A percentile compares a stretch with the other conserved stretches of the same genome.
These are phyloP conservation scores for Nipponacmea schrenckii DNA, from an alignment of 2,888 invertebrate genomes.

Conservation along the genomic window DNA sequence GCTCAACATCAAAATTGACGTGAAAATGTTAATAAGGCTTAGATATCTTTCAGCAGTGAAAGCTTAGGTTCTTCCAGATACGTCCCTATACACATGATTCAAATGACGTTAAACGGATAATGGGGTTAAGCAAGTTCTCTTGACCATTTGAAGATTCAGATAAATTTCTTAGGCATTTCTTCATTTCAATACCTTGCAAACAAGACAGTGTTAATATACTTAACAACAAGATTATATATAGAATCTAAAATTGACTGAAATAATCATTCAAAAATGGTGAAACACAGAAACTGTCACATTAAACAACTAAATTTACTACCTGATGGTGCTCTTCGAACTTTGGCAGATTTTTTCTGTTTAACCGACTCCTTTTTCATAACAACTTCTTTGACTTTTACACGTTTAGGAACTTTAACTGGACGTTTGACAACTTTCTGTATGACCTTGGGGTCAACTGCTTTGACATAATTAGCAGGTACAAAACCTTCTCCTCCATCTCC, in stretches of 20 bases:
- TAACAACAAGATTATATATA: too few species aligned
- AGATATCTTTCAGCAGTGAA: background rate
- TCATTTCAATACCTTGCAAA: too few species aligned
- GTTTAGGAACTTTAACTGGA: constrained; percentile 84
- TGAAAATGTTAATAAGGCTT: background rate
- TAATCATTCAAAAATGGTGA: background rate
- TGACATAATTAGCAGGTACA: constrained; percentile 96
- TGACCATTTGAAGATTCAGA: too few species aligned
- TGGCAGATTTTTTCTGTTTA: constrained; percentile 75
- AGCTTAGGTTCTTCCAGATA: too few species aligned
- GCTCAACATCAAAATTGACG: background rate
- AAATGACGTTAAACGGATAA: too few species aligned
- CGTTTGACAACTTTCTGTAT: constrained; percentile 74
- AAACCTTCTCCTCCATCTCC: constrained; percentile 93
- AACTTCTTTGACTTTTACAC: constrained; percentile 87
- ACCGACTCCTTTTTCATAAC: constrained; percentile 72
- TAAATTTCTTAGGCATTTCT: too few species aligned
- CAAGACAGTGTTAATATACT: too few species aligned
- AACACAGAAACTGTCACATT: too few species aligned
- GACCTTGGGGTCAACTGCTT: constrained; percentile 86
- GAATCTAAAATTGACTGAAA: too few species aligned
- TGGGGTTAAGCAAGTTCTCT: too few species aligned
- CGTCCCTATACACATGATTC: too few species aligned
- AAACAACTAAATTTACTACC: constrained; percentile 37
- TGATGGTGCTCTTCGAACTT: constrained; percentile 63